Percentiles rank a stretch among this genome's conserved stretches.
Conservation (phyloP, 1,140 invertebrate genomes). For the Dendrolimus kikuchii region DNA sequence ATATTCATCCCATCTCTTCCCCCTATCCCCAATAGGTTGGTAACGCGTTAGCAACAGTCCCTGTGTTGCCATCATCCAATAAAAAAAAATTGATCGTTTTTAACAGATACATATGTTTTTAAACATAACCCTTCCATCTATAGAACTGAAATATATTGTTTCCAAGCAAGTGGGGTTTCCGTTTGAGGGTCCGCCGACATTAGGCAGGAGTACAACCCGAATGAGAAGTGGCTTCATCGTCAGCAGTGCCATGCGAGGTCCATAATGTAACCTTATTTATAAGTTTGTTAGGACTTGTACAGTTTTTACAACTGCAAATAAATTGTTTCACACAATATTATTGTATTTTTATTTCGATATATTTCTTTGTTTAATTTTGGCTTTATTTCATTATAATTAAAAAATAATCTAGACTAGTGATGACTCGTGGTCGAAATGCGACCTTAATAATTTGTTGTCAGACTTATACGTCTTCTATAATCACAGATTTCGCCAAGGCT, state of each 20-base stretch:
- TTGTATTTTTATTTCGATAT: background rate
- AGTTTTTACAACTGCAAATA: conserved; percentile 72
- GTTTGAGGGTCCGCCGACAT: conserved; percentile 1
- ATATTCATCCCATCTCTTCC: too few species aligned
- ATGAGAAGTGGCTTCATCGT: conserved; percentile 50
- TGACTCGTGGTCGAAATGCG: too few species aligned
- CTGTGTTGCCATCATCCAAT: too few species aligned
- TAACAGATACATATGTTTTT: too few species aligned
- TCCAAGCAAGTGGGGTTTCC: background rate
- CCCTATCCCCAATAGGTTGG: too few species aligned
- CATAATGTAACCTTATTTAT: conserved; percentile 67
- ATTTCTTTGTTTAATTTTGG: background rate
- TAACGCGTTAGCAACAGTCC: too few species aligned
- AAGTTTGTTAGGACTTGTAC: conserved; percentile 71
- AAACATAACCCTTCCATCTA: too few species aligned
- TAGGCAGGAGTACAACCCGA: conserved; percentile 12
- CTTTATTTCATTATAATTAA: background rate
- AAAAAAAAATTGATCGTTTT: too few species aligned
- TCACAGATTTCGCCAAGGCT: too few species aligned
- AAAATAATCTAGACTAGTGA: background rate
- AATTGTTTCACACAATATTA: conserved; percentile 55
- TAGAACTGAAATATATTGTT: background rate
- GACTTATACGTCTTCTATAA: too few species aligned
- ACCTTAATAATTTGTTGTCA: too few species aligned
- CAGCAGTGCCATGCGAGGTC: conserved; percentile 68